Conservation (phyloP, 2,797 vertebrate species). For the Spinibarbus caldwelli region DNA sequence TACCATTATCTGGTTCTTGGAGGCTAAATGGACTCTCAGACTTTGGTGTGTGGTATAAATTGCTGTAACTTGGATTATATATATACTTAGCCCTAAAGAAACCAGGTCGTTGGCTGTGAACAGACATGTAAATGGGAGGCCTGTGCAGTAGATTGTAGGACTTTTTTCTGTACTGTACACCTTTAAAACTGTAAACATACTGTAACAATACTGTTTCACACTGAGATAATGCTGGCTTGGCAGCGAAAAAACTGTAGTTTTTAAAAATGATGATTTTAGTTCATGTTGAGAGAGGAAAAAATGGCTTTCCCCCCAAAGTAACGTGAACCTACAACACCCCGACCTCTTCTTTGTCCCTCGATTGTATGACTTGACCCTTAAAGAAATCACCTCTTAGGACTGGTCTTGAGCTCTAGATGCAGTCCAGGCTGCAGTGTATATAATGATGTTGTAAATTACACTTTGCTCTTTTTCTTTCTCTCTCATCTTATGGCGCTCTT, state of each 20-base stretch:
- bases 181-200: constrained; percentile 98
- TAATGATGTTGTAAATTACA: constrained; percentile 99
- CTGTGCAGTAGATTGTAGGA: constrained; percentile 99
- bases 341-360: constrained; percentile 98
- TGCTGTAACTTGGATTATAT: constrained; percentile 85
- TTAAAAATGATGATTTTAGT: constrained; percentile 99
- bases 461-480: constrained; percentile 71
- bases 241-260: constrained; percentile 97
- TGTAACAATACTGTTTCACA: constrained; percentile 99
- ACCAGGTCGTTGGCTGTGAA: constrained; percentile 90
- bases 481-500: constrained; percentile 76
- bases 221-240: constrained; percentile 93
- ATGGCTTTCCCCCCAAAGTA: constrained; percentile 99
- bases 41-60: constrained; percentile 89
- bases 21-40: constrained; percentile 89
- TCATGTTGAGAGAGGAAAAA: constrained; percentile 86
- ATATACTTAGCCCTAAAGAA: constrained; percentile 91
- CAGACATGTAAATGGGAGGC: constrained; percentile 90
- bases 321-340: constrained; percentile 99
- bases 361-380: constrained; percentile 99
- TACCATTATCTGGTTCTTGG: constrained; percentile 79
- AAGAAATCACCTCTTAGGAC: constrained; percentile 98
- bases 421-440: constrained; percentile 96
- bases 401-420: constrained; percentile 98
- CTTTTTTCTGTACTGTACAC: constrained; percentile 97